Conservation (phyloP, 2,888 invertebrate species). For the Troides helena region DNA sequence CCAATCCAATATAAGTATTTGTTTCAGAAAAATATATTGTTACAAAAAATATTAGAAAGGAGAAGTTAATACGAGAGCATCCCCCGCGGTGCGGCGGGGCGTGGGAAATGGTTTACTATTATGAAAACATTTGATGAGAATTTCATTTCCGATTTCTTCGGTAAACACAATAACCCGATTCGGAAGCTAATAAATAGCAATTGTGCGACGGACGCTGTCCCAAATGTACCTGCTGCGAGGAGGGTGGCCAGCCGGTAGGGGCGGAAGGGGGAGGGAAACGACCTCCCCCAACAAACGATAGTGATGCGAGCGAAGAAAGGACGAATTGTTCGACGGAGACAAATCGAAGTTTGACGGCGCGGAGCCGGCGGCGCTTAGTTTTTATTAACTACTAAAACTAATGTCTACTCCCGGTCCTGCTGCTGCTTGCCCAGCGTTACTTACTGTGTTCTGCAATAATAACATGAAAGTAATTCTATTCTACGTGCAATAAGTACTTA, state of each 20-base stretch:
- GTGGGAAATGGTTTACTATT: neutral
- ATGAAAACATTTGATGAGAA: neutral
- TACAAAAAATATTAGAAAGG: too few relatives aligned
- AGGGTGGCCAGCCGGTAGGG: neutral
- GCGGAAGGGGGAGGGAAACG: neutral
- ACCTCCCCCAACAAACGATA: conserved; percentile 15
- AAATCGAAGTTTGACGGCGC: conserved; percentile 14
- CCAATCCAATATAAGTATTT: too few relatives aligned
- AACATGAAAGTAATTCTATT: too few relatives aligned
- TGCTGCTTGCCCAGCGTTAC: neutral
- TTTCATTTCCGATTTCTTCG: conserved; percentile 21
- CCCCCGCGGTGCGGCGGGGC: neutral
- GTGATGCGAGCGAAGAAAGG: conserved; percentile 13
- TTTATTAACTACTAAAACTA: neutral
- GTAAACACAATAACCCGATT: conserved; percentile 22
- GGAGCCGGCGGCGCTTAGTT: neutral
- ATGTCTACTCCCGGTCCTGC: neutral
- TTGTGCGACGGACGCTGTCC: conserved; percentile 1
- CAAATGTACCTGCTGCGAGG: conserved; percentile 13
- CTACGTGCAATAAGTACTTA: too few relatives aligned
- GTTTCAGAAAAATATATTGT: too few relatives aligned
- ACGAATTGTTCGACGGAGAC: conserved; percentile 20
- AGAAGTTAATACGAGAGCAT: too few relatives aligned
- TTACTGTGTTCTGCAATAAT: too few relatives aligned
- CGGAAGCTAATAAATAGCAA: conserved; percentile 15